These are phyloP conservation scores for Mesocentrotus franciscanus DNA, from an alignment of 53 echinoderm and acorn worm genomes.

Conservation along the genomic window DNA sequence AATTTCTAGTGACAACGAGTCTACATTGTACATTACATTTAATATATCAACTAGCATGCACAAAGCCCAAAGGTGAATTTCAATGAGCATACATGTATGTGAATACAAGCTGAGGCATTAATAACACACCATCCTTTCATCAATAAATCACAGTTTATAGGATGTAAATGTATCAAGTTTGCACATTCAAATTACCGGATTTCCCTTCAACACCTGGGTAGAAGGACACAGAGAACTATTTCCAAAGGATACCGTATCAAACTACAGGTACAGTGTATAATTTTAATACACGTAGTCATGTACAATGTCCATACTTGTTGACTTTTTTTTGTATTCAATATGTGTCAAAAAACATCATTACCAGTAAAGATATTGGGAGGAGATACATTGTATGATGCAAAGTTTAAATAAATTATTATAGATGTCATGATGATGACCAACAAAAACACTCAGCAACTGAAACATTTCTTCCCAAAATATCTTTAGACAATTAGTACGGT, in stretches of 20 bases:
- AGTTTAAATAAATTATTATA: too few relatives aligned
- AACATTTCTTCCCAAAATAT: too few relatives aligned
- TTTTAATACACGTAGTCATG: too few relatives aligned
- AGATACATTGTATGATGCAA: too few relatives aligned
- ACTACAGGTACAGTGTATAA: too few relatives aligned
- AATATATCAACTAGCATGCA: not conserved
- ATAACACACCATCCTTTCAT: not conserved
- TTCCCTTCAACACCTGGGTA: not conserved
- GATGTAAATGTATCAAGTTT: constrained; percentile 9
- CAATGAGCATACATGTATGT: not conserved
- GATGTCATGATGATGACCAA: too few relatives aligned
- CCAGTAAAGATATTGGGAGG: too few relatives aligned
- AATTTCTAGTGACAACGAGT: not conserved
- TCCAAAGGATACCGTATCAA: not conserved
- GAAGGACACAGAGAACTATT: not conserved
- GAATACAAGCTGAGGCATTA: not conserved
- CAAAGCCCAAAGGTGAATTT: not conserved
- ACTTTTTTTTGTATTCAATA: too few relatives aligned
- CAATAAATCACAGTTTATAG: constrained; percentile 2
- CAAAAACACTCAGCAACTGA: too few relatives aligned
- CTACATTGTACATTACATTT: not conserved
- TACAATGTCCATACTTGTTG: too few relatives aligned
- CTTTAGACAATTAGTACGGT: too few relatives aligned
- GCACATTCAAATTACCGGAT: not conserved
- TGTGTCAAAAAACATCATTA: too few relatives aligned